These are phyloP conservation scores for Latrodectus elegans DNA, from an alignment of 2,888 invertebrate genomes.

Conservation along the genomic window DNA sequence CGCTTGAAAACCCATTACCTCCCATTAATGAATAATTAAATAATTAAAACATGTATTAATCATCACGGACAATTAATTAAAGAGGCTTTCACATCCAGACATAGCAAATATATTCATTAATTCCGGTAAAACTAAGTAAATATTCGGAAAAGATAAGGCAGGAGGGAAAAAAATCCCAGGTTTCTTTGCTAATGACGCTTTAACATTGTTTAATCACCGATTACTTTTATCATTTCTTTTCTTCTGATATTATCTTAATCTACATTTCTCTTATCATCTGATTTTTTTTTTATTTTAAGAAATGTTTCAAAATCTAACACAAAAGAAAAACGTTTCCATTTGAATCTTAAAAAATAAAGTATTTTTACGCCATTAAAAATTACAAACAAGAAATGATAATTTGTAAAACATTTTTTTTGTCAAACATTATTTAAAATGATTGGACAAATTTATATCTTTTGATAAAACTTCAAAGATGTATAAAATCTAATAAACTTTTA, in stretches of 20 bases:
- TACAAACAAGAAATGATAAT: too few relatives aligned
- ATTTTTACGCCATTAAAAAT: too few relatives aligned
- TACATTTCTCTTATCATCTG: neutral
- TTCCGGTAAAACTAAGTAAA: conserved; percentile 5
- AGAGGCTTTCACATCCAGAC: neutral
- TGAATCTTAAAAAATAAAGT: too few relatives aligned
- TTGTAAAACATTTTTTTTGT: too few relatives aligned
- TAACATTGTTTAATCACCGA: conserved; percentile 2
- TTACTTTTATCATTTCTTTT: neutral
- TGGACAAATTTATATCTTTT: too few relatives aligned
- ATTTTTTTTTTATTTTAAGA: too few relatives aligned
- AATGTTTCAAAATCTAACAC: too few relatives aligned
- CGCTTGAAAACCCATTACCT: conserved; percentile 34
- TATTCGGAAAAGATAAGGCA: neutral
- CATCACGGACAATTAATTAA: conserved; percentile 30
- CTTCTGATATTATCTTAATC: neutral
- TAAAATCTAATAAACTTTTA: too few relatives aligned
- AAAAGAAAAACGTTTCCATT: too few relatives aligned
- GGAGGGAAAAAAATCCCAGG: neutral
- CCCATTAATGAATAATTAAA: conserved; percentile 47
- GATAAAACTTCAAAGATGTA: too few relatives aligned
- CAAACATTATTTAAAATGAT: too few relatives aligned
- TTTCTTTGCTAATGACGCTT: neutral
- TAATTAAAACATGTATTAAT: conserved; percentile 39
- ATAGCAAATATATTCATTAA: conserved; percentile 23